Evolutionary conservation across 64 coral and sea anemone genomes (phyloP).

Genomic region (Pachyseris speciosa): DNA sequence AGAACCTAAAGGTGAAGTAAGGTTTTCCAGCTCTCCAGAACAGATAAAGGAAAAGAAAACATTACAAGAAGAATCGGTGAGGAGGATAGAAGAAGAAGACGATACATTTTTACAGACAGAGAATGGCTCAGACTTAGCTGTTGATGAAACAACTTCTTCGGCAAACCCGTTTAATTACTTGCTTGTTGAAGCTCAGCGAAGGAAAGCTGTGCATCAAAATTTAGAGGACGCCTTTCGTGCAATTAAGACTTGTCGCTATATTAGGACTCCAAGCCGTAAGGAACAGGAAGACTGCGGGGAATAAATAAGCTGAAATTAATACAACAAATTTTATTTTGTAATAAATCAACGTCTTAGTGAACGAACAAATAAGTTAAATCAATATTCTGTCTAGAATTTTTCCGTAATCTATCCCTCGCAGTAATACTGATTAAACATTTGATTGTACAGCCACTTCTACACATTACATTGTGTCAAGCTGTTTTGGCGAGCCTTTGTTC

Average conservation of each 20-base stretch:
- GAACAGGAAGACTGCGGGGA: neutral
- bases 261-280: constrained; percentile 34
- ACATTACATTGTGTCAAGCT: neutral
- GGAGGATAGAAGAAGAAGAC: neutral
- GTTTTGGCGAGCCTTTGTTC: too few species aligned
- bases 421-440: neutral
- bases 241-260: constrained; percentile 41
- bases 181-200: neutral
- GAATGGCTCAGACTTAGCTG: neutral
- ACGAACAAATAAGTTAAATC: neutral
- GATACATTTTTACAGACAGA: neutral
- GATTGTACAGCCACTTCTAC: neutral
- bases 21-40: too few species aligned
- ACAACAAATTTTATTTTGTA: neutral
- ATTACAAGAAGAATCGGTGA: neutral
- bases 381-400: neutral
- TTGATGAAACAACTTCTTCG: neutral
- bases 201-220: constrained; percentile 22
- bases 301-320: neutral
- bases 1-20: neutral
- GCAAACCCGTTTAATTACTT: constrained; percentile 49
- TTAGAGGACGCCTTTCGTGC: constrained; percentile 42
- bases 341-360: neutral
- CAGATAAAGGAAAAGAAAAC: neutral
- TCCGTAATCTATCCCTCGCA: neutral